Conservation (phyloP, 2,113 vertebrate genomes). For the Gymnobelideus leadbeateri region DNA sequence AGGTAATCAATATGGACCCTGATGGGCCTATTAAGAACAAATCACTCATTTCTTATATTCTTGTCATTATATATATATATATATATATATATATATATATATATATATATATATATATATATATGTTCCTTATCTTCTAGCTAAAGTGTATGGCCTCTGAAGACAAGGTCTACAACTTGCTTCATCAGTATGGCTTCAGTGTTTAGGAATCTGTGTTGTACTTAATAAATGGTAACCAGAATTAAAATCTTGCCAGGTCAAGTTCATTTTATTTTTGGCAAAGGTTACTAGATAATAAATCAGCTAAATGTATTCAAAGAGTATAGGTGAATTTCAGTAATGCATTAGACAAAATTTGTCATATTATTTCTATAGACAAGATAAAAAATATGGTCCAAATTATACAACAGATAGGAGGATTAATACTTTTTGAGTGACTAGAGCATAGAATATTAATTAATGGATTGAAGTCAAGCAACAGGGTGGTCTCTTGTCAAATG, state of each 20-base stretch:
- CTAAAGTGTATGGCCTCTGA: background rate
- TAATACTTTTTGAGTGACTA: background rate
- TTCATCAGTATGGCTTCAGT: background rate
- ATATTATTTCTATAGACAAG: background rate
- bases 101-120: too few species aligned
- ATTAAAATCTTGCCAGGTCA: background rate
- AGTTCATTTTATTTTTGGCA: background rate
- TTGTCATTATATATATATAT: background rate
- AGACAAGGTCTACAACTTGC: background rate
- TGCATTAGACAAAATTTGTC: background rate
- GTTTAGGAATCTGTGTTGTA: background rate
- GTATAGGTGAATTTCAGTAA: background rate
- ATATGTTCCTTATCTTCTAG: background rate
- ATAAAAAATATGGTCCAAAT: background rate
- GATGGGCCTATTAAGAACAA: background rate
- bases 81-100: too few species aligned
- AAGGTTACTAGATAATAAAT: background rate
- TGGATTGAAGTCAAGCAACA: background rate
- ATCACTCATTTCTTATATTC: background rate
- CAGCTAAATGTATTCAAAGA: background rate
- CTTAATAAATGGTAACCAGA: background rate
- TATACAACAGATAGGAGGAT: background rate
- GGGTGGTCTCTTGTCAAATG: background rate
- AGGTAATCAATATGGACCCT: background rate
- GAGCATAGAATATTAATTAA: background rate